Percentiles rank a stretch among this genome's conserved stretches.
These are phyloP conservation scores for Antitype chi DNA, from an alignment of 2,888 invertebrate species.

Conservation along the genomic window DNA sequence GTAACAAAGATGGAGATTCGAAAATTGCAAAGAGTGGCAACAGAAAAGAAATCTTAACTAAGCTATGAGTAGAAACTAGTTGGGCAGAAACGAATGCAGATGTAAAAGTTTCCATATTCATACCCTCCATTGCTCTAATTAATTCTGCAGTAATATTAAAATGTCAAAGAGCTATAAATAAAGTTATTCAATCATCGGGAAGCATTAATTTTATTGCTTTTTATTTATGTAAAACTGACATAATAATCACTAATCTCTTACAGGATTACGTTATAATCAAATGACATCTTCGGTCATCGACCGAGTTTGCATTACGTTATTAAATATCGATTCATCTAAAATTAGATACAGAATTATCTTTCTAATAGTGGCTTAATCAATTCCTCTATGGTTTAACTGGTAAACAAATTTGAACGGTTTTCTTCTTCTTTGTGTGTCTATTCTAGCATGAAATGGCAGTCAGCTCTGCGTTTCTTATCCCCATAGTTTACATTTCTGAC, in stretches of 20 bases:
- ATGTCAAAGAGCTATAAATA: constrained; percentile 15
- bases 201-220: constrained; percentile 16
- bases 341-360: constrained; percentile 47
- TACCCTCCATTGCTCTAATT: constrained; percentile 1
- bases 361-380: constrained; percentile 28
- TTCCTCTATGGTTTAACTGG: neutral
- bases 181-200: constrained; percentile 18
- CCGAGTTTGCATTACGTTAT: constrained; percentile 40
- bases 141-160: neutral
- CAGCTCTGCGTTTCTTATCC: neutral
- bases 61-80: neutral
- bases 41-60: neutral
- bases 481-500: neutral
- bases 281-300: constrained; percentile 42
- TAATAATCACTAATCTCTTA: neutral
- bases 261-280: constrained; percentile 33
- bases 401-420: constrained; percentile 1
- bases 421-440: constrained; percentile 18
- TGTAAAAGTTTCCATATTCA: neutral
- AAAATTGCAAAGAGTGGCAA: neutral
- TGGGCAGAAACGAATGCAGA: neutral
- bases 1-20: neutral
- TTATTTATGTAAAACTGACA: constrained; percentile 7
- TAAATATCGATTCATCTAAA: constrained; percentile 28
- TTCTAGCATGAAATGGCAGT: neutral